Evolutionary conservation across 2,888 invertebrate genomes (phyloP), one percentile per base, ranked within the genome.

Genomic region (Hoplodrina blanda): DNA sequence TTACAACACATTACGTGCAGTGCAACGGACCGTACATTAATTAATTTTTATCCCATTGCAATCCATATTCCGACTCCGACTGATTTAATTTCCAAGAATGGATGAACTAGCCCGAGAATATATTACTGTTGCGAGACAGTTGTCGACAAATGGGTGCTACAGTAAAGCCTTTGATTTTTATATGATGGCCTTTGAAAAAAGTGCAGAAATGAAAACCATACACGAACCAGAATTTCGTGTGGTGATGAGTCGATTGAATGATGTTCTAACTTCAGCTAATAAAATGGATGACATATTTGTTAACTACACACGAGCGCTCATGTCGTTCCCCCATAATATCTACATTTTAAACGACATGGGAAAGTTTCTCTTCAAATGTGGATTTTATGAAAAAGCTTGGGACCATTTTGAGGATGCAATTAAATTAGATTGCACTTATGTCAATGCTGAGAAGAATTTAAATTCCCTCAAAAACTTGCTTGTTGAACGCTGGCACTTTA

Each of bases 401-500:
- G 84, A 90, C 44, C 96, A 97, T 82, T 97, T 97, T 76, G 91
- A 96, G 70, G 95, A 93, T 83, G 96, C 97, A 11, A 86, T 97
- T 10, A 85, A 88, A 69, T 80, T 95, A 2, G 95, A 97, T 83
- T 91, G 95, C 0, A 90, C 93, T 49, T 97, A 94, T 88, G 94
- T 97, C 0, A 94, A 95, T 79, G 97, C 97, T 17, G 97, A 97
- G 84, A 97, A 97, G 87, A 97, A 97, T 89, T 91, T 97, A 20
- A 97, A 98, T 87, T 97, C 97, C 76, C 93, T 97, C 0, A 97
- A 97, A 84, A 97, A 97, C 89, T 92, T 97, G 77, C 92, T 97
- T 70, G 96, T 98, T 55, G 97, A 98, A 74, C 93, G 98, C 62
- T 98, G 98, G 98, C 98, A 98, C 90, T 98, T 97, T 90, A 94